Conservation (phyloP, 2,113 vertebrate species). For the Myotis brandtii region DNA sequence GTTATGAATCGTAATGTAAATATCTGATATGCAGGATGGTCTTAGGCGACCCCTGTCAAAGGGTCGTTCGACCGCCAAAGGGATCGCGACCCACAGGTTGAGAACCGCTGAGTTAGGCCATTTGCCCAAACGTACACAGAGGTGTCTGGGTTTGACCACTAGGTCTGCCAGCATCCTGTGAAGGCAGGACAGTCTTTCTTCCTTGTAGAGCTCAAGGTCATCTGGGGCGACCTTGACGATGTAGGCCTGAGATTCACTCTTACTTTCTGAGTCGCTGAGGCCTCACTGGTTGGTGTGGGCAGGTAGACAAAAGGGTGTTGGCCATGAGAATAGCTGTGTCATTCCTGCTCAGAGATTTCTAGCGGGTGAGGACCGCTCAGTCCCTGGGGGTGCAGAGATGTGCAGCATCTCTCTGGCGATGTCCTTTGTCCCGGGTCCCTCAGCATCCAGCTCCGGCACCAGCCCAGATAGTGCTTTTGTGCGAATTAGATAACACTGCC, state of each 20-base stretch:
- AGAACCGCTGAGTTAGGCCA: not conserved
- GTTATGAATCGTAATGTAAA: too few relatives aligned
- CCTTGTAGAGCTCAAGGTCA: rapidly evolving
- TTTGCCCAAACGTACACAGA: not conserved
- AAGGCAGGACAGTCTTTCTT: not conserved
- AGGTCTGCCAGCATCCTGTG: not conserved
- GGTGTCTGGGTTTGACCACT: not conserved
- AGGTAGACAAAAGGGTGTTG: not conserved
- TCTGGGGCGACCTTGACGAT: too few relatives aligned
- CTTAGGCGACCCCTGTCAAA: too few relatives aligned
- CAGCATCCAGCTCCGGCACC: not conserved
- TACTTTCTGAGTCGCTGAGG: not conserved
- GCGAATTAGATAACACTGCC: not conserved
- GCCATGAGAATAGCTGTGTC: not conserved
- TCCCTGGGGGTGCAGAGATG: not conserved
- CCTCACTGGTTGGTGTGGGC: not conserved
- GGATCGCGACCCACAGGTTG: too few relatives aligned
- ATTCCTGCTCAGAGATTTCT: not conserved
- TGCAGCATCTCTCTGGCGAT: not conserved
- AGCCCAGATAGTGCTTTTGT: too few relatives aligned
- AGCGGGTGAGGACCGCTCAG: not conserved
- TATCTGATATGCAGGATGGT: too few relatives aligned
- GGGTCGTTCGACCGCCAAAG: too few relatives aligned
- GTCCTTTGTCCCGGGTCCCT: not conserved
- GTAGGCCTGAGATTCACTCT: not conserved